Evolutionary conservation across 2,113 vertebrate genomes (phyloP).

Genomic region (Spermophilus dauricus): DNA sequence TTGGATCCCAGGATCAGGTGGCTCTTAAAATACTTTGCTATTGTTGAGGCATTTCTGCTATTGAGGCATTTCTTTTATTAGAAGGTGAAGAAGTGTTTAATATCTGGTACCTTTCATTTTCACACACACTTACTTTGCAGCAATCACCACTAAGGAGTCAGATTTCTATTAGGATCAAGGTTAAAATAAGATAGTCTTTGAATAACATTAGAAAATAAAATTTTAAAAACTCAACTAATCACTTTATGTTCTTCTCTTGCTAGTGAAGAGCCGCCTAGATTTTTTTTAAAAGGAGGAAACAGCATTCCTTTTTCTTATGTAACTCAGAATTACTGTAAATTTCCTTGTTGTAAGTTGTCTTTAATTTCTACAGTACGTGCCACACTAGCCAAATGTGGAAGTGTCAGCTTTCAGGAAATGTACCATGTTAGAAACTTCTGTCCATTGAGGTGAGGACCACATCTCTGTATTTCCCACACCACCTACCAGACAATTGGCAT

Average conservation of each 20-base stretch:
- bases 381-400: neutral
- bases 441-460: neutral
- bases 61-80: neutral
- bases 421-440: neutral
- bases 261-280: neutral
- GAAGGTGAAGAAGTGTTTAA: neutral
- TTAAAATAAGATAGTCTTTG: neutral
- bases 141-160: neutral
- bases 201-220: conserved; percentile 37
- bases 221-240: conserved; percentile 10
- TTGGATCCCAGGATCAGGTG: neutral
- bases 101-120: neutral
- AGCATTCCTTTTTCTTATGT: neutral
- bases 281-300: neutral
- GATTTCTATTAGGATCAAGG: neutral
- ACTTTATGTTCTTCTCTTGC: neutral
- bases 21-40: neutral
- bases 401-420: conserved; percentile 1
- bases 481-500: neutral
- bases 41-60: neutral
- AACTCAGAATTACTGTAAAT: conserved; percentile 18
- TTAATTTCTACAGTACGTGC: neutral
- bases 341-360: neutral
- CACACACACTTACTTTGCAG: conserved; percentile 2
- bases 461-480: neutral